Evolutionary conservation across 2,113 vertebrate genomes (phyloP).

Genomic region (Sinocyclocheilus rhinocerous): DNA sequence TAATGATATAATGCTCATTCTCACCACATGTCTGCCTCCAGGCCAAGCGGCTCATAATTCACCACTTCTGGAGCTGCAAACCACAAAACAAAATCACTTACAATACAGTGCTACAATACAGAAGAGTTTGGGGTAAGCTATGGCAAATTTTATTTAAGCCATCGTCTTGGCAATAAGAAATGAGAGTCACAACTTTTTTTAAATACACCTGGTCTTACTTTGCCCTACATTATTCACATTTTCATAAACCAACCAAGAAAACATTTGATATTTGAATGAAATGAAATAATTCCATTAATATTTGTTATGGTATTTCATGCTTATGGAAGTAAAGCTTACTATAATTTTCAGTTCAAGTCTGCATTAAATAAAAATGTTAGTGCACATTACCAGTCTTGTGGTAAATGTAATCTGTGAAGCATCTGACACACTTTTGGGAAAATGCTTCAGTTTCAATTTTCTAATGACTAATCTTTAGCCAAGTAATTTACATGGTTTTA

Average conservation of each 20-base stretch:
- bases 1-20: constrained; percentile 51
- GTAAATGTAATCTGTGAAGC: no score
- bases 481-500: neutral
- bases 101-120: neutral
- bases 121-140: neutral
- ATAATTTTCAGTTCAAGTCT: neutral
- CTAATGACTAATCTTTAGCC: neutral
- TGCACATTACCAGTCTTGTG: no score
- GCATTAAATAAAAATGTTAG: neutral
- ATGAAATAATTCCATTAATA: neutral
- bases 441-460: neutral
- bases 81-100: neutral
- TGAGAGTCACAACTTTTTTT: no score
- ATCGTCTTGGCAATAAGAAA: no score
- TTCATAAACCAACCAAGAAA: no score
- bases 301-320: neutral
- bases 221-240: no score
- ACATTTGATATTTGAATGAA: no score
- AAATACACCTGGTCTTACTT: neutral
- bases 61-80: constrained; percentile 95
- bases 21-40: constrained; percentile 99
- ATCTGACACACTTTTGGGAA: neutral
- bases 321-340: neutral
- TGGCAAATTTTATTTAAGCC: neutral
- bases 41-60: constrained; percentile 95